Evolutionary conservation across 2,797 vertebrate genomes (phyloP).

Genomic region (Oreonectes daqikongensis): DNA sequence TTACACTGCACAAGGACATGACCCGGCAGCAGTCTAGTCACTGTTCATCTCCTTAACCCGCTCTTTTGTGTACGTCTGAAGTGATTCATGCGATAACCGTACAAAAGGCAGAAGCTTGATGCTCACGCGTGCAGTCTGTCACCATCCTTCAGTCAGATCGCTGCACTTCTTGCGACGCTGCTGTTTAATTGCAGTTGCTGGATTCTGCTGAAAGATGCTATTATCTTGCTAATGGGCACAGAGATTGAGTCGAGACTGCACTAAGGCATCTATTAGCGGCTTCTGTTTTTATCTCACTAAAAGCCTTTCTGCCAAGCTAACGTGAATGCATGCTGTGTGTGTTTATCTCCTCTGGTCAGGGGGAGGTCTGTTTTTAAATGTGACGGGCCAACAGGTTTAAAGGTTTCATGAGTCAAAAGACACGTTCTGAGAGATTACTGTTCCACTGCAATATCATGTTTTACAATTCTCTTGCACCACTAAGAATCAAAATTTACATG

Average conservation of each 20-base stretch:
- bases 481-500: neutral
- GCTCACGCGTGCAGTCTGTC: neutral
- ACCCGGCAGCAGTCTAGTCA: conserved; percentile 21
- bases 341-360: neutral
- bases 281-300: conserved; percentile 28
- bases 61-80: conserved; percentile 28
- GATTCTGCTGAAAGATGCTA: conserved; percentile 38
- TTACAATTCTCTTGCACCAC: neutral
- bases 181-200: conserved; percentile 52
- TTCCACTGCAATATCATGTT: no score
- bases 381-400: conserved; percentile 7
- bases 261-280: conserved; percentile 33
- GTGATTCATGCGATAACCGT: conserved; percentile 27
- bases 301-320: conserved; percentile 50
- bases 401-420: neutral
- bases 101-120: conserved; percentile 19
- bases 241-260: conserved; percentile 42
- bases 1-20: conserved; percentile 10
- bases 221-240: conserved; percentile 50
- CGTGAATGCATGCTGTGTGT: neutral
- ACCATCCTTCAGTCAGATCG: conserved; percentile 9
- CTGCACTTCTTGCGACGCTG: conserved; percentile 21
- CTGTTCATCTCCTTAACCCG: conserved; percentile 21
- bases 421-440: conserved; percentile 16
- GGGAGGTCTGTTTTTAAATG: neutral